phyloP scores from a whole-genome alignment of 2,797 vertebrate species.

The Sebastes alutus region DNA sequence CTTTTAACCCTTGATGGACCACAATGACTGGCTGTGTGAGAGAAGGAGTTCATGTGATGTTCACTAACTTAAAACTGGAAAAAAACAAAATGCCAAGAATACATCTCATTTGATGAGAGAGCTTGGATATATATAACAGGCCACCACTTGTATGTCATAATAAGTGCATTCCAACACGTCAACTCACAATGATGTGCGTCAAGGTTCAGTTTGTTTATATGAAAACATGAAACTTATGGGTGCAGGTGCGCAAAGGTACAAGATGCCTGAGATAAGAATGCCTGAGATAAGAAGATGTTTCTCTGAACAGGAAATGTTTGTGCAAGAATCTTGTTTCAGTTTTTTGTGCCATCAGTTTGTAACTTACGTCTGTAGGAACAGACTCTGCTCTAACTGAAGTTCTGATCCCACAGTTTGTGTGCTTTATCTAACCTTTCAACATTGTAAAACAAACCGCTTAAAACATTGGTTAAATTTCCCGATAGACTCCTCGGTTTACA shows the following conservation, averaged over 20 bases:
- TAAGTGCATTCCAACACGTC: not conserved
- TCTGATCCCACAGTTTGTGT: not conserved
- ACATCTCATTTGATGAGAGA: too few species aligned
- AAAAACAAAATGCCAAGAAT: too few species aligned
- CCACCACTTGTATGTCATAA: not conserved
- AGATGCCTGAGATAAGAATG: not conserved
- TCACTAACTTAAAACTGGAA: too few species aligned
- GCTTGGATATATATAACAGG: not conserved
- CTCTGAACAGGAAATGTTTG: conserved; percentile 3
- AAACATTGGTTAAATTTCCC: not conserved
- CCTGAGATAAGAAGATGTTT: not conserved
- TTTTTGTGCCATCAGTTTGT: not conserved
- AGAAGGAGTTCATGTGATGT: too few species aligned
- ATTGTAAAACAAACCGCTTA: not conserved
- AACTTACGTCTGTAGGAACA: not conserved
- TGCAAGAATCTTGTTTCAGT: not conserved
- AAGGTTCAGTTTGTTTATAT: not conserved
- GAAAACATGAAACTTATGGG: not conserved
- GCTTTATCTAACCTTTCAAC: not conserved
- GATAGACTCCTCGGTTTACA: not conserved
- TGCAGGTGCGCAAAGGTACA: not conserved
- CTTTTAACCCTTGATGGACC: too few species aligned
- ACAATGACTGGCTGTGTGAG: too few species aligned
- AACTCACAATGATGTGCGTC: not conserved
- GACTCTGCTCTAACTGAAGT: not conserved